Conservation (phyloP, 2,888 invertebrate species). For the Tipula lateralis region DNA sequence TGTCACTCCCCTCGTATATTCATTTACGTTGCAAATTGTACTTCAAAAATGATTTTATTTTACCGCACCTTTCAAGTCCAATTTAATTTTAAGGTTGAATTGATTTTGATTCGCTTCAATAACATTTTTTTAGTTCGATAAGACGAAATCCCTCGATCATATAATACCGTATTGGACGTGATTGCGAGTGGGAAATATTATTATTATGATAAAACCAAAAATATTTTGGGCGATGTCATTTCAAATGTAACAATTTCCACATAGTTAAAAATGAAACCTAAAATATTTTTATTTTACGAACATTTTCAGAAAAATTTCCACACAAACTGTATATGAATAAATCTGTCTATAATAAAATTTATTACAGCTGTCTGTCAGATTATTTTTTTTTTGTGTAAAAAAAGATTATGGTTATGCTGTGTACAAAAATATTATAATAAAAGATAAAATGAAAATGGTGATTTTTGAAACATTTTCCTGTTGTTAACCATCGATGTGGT, state of each 20-base stretch:
- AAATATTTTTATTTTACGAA: neutral
- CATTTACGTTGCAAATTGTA: neutral
- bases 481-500: too few relatives aligned
- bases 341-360: slow-evolving; percentile 26
- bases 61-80: neutral
- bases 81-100: neutral
- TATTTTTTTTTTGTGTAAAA: too few relatives aligned
- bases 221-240: too few relatives aligned
- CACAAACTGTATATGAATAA: neutral
- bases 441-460: neutral
- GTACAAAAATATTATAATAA: neutral
- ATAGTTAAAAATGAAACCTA: too few relatives aligned
- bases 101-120: neutral
- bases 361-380: slow-evolving; percentile 28
- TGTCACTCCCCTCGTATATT: too few relatives aligned
- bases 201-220: too few relatives aligned
- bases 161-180: neutral
- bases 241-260: too few relatives aligned
- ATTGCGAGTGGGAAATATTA: too few relatives aligned
- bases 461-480: neutral
- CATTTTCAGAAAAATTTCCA: neutral
- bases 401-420: neutral
- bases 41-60: neutral
- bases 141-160: too few relatives aligned
- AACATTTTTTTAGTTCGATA: neutral